Conservation (phyloP, 2,797 vertebrate species). For the Alcedo atthis region DNA sequence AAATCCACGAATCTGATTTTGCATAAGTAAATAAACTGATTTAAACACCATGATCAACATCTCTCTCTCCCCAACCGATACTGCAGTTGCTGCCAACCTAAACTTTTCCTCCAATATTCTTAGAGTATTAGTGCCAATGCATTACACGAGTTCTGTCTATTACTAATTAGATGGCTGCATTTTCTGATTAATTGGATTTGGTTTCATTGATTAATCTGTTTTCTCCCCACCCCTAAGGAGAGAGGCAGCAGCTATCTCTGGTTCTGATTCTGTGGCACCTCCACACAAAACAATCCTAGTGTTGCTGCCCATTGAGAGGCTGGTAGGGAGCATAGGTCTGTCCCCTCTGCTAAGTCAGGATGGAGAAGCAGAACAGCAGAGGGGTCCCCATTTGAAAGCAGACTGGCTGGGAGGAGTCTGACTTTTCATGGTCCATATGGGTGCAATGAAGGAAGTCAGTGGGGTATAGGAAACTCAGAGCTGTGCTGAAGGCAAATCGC, state of each 20-base stretch:
- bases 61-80: neutral
- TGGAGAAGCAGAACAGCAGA: neutral
- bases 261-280: neutral
- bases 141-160: neutral
- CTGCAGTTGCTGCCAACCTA: neutral
- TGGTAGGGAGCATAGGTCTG: neutral
- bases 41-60: neutral
- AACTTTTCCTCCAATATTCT: neutral
- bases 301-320: neutral
- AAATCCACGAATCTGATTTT: neutral
- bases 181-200: neutral
- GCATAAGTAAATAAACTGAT: neutral
- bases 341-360: accelerated
- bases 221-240: neutral
- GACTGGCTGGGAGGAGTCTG: accelerated
- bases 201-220: conserved; percentile 40
- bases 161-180: conserved; percentile 46
- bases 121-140: neutral
- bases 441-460: accelerated
- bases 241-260: neutral
- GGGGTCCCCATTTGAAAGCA: accelerated
- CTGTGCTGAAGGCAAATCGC: neutral
- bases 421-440: accelerated
- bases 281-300: accelerated
- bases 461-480: accelerated